Base-by-base conservation (phyloP, 2,113 vertebrate species). In the Marmota monax region DNA sequence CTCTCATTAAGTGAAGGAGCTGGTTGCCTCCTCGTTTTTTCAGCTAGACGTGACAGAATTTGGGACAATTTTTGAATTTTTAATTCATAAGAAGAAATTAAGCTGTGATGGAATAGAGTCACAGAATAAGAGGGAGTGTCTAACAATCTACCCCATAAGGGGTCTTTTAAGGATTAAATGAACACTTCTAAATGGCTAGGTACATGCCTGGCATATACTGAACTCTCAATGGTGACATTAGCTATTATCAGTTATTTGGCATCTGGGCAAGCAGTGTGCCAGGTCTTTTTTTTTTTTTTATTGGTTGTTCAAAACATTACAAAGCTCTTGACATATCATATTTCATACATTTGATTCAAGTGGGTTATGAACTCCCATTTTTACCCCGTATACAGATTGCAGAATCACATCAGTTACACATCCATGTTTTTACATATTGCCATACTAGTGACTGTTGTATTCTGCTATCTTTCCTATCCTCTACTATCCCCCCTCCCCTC, bases 51-150 rank as follows among this genome's bases (percentile, higher is more conserved):
- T 1, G 5, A 51, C 48, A 70, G 65, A 90, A 51, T 29, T 78
- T 65, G 61, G 53, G 73, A 61, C 34, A 32, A 8, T 42, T 82
- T 93, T 72, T 74, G 48, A 53, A 73, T 61, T 34, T 53, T 25
- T 74, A 70, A 85, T 72, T 88, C 18, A 20, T 42, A 56, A 80
- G 79, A 72, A 84, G 83, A 96, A 86, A 92, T 61, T 88, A 51
- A 88, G 61, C 53, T 53, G 4, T 25, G 45, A 20, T 48, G 72
- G 79, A 27, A 32, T 13, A 48, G 70, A 78, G 80, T 84, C 63
- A 86, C 9, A 34, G 65, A 73, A 22, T 65, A 20, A 90, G 53
- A 13, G 48, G 48, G 11, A n/a, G 73, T 29, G 29, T 37, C 48
- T 32, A 45, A 70, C 16, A 45, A 76, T 23, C 76, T 17, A 76